Percentiles rank a stretch among this genome's conserved stretches.
phyloP scores from a whole-genome alignment of 2,888 invertebrate species.

The Tolmerus cingulatus region DNA sequence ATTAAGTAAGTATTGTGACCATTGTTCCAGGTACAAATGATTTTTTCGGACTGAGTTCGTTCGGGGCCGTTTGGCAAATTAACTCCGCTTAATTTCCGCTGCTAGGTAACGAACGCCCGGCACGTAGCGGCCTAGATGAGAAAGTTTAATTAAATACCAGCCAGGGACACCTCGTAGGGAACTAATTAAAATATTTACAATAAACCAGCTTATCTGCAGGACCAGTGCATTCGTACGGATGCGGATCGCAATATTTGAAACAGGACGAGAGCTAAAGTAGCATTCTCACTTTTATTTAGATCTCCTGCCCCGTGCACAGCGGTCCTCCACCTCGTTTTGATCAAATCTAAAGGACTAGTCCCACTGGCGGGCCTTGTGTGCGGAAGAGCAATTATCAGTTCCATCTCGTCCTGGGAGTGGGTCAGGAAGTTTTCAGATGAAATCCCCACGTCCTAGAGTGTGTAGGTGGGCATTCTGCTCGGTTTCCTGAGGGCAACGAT shows the following conservation, averaged over 20 bases:
- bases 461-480: neutral
- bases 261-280: neutral
- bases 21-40: neutral
- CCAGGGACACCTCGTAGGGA: neutral
- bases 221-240: neutral
- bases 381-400: slow-evolving; percentile 12
- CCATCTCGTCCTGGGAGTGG: neutral
- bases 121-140: neutral
- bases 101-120: neutral
- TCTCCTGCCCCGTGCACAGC: neutral
- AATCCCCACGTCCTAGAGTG: neutral
- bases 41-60: neutral
- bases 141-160: neutral
- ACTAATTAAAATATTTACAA: neutral
- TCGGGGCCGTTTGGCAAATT: neutral
- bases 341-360: neutral
- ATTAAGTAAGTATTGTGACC: neutral
- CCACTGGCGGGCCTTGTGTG: neutral
- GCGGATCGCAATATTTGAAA: neutral
- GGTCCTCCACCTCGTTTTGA: neutral
- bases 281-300: neutral
- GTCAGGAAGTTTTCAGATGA: slow-evolving; percentile 13
- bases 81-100: neutral
- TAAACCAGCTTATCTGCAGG: neutral
- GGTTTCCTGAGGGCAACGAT: neutral